These are phyloP conservation scores for Lagorchestes hirsutus DNA, from an alignment of 2,797 vertebrate genomes.

Conservation along the genomic window DNA sequence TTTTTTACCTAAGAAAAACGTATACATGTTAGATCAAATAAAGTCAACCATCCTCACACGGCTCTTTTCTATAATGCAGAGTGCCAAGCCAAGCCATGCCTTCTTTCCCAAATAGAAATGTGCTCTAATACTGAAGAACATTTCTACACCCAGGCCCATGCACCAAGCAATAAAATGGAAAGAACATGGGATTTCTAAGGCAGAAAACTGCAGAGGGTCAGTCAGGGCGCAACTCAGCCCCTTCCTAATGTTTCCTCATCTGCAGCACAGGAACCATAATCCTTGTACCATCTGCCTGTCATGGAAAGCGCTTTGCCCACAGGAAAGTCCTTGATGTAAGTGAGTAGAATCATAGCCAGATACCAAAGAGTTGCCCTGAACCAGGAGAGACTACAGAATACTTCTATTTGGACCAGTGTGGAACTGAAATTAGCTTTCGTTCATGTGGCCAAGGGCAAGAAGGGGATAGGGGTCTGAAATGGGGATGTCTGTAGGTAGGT, in stretches of 20 bases:
- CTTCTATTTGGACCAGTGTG: neutral
- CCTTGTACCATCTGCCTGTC: neutral
- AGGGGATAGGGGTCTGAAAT: neutral
- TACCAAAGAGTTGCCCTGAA: neutral
- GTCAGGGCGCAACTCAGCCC: neutral
- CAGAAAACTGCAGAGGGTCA: neutral
- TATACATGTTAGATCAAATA: slow-evolving; percentile 47
- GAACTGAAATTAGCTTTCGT: neutral
- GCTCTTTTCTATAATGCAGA: slow-evolving; percentile 28
- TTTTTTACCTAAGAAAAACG: slow-evolving; percentile 85
- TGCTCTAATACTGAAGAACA: neutral
- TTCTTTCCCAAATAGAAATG: neutral
- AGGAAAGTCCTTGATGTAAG: neutral
- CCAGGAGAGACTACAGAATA: neutral
- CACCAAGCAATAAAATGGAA: neutral
- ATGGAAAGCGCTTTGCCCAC: neutral
- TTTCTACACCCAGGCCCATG: neutral
- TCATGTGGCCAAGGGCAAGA: neutral
- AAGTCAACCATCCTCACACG: slow-evolving; percentile 9
- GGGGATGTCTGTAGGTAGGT: neutral
- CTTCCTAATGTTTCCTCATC: neutral
- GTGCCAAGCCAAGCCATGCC: neutral
- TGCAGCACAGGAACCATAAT: neutral
- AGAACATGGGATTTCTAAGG: neutral
- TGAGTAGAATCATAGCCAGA: neutral